These are phyloP conservation scores for Ataeniobius toweri DNA, from an alignment of 2,797 vertebrate genomes.

Conservation along the genomic window DNA sequence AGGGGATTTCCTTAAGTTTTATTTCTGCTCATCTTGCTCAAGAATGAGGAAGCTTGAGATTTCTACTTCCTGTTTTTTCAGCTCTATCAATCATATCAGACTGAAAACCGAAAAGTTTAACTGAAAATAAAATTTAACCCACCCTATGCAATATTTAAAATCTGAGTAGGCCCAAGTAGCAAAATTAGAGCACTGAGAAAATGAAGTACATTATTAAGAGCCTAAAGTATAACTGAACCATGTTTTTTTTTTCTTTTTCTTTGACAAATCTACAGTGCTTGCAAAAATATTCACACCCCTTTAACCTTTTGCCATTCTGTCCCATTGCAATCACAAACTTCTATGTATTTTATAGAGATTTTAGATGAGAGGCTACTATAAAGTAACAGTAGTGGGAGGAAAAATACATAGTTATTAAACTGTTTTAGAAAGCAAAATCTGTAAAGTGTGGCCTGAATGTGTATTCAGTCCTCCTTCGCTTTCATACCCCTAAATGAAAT, in stretches of 20 bases:
- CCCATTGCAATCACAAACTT: not conserved
- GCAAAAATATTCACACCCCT: not conserved
- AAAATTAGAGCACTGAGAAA: not conserved
- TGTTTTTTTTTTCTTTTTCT: not conserved
- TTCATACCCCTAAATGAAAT: not conserved
- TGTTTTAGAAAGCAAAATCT: not conserved
- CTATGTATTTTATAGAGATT: not conserved
- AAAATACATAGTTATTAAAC: not conserved
- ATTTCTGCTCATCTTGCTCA: not conserved
- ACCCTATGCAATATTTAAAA: not conserved
- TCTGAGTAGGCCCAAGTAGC: not conserved
- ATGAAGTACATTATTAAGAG: not conserved
- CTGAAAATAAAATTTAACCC: not conserved
- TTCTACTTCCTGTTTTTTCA: not conserved
- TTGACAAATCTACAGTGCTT: not conserved
- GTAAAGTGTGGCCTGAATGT: not conserved
- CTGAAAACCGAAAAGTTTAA: not conserved
- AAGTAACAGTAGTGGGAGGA: not conserved
- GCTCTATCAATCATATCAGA: not conserved
- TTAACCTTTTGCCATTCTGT: not conserved
- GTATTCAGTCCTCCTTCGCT: not conserved
- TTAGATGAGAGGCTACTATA: not conserved
- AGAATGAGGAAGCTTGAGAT: not conserved
- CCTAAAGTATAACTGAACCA: not conserved
- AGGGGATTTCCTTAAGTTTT: not conserved